Evolutionary conservation across 2,888 invertebrate species (phyloP).

Genomic region (Apotomis betuletana): DNA sequence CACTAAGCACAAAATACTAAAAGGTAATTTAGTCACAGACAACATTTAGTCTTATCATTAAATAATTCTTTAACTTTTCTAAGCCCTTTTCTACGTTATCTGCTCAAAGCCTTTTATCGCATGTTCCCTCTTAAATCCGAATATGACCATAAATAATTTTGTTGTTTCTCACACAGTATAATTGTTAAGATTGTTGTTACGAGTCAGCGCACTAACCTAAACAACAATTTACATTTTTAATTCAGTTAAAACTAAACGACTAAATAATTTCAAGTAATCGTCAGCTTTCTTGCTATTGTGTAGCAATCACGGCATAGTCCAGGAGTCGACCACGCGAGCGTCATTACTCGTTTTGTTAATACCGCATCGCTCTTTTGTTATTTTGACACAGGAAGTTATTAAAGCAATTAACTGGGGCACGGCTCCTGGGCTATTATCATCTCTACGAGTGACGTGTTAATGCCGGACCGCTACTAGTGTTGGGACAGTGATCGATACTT

Average conservation of each 20-base stretch:
- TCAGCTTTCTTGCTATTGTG: constrained; percentile 52
- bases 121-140: too few species aligned
- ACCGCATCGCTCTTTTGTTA: constrained; percentile 80
- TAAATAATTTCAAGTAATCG: constrained; percentile 64
- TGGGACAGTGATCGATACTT: constrained; percentile 50
- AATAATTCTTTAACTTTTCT: too few species aligned
- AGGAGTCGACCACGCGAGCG: constrained; percentile 60
- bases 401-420: constrained; percentile 83
- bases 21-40: too few species aligned
- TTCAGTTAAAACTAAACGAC: constrained; percentile 53
- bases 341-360: constrained; percentile 76
- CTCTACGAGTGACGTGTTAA: constrained; percentile 82
- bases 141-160: too few species aligned
- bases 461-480: constrained; percentile 67
- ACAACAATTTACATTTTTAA: constrained; percentile 43
- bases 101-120: too few species aligned
- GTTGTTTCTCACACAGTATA: too few species aligned
- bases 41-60: too few species aligned
- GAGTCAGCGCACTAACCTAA: constrained; percentile 12
- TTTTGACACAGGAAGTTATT: constrained; percentile 84
- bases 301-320: constrained; percentile 55
- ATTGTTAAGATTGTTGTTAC: constrained; percentile 1
- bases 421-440: constrained; percentile 80
- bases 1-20: too few species aligned
- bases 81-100: too few species aligned